Percentiles rank a stretch among this genome's conserved stretches.
Conservation (phyloP, 2,888 invertebrate species). For the Geotrupes spiniger region DNA sequence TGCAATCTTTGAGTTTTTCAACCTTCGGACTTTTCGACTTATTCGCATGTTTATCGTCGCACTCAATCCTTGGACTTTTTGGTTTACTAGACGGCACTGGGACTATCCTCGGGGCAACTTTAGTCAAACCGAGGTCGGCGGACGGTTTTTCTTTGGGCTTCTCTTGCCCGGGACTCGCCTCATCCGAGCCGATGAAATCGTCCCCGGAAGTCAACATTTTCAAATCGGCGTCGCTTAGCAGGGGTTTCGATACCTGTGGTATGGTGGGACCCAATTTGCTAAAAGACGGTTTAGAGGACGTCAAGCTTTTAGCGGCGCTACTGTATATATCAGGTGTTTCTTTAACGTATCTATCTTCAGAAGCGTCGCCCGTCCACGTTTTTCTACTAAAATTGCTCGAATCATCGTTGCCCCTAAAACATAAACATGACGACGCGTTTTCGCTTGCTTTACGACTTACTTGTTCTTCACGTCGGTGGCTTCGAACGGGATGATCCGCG, state of each 20-base stretch:
- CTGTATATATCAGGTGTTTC: constrained; percentile 41
- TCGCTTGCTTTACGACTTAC: constrained; percentile 17
- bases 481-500: constrained; percentile 37
- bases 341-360: constrained; percentile 23
- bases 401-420: constrained; percentile 17
- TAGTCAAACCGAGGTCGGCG: constrained; percentile 14
- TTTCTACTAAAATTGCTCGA: constrained; percentile 16
- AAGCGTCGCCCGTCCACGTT: constrained; percentile 8
- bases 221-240: constrained; percentile 44
- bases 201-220: constrained; percentile 31
- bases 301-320: constrained; percentile 37
- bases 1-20: constrained; percentile 9
- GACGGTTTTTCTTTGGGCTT: constrained; percentile 48
- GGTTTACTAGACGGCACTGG: constrained; percentile 27
- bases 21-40: constrained; percentile 9
- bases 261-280: constrained; percentile 22
- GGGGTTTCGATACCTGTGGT: constrained; percentile 34
- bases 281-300: constrained; percentile 19
- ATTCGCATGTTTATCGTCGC: not conserved
- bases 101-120: constrained; percentile 21
- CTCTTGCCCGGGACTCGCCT: constrained; percentile 33
- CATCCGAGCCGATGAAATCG: constrained; percentile 13
- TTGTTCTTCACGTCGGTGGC: constrained; percentile 12
- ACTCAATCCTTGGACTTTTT: constrained; percentile 7
- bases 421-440: not conserved